Conservation (phyloP, 2,113 vertebrate species). For the Stigmatopora nigra region DNA sequence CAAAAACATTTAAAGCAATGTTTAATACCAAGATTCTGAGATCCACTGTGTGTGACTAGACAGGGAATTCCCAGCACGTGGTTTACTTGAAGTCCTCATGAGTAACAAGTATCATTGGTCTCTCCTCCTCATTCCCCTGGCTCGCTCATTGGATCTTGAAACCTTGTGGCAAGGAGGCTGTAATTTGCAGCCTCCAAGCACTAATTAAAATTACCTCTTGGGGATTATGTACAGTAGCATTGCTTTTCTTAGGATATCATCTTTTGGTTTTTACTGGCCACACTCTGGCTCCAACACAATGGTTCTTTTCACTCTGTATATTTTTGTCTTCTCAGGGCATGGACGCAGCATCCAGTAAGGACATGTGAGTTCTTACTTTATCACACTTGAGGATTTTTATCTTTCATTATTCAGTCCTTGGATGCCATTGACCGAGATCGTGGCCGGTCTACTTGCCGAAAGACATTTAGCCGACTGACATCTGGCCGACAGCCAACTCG, state of each 20-base stretch:
- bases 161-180: conserved; percentile 52
- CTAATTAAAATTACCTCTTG: conserved; percentile 68
- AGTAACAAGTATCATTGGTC: conserved; percentile 42
- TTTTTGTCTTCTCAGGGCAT: conserved; percentile 77
- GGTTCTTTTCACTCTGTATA: conserved; percentile 17
- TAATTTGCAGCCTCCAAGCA: conserved; percentile 66
- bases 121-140: conserved; percentile 38
- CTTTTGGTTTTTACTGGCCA: conserved; percentile 42
- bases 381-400: not conserved
- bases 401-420: not conserved
- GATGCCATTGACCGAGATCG: not conserved
- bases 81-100: conserved; percentile 15
- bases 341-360: conserved; percentile 89
- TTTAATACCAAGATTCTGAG: too few relatives aligned
- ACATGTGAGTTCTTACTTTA: conserved; percentile 79
- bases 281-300: conserved; percentile 28
- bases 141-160: conserved; percentile 46
- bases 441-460: too few relatives aligned
- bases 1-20: too few relatives aligned
- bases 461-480: too few relatives aligned
- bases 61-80: conserved; percentile 13
- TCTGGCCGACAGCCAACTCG: too few relatives aligned
- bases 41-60: too few relatives aligned
- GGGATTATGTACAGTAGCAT: conserved; percentile 47
- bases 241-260: conserved; percentile 51